These are phyloP conservation scores for Hirundo rustica DNA, from an alignment of 2,797 vertebrate genomes.

Conservation along the genomic window DNA sequence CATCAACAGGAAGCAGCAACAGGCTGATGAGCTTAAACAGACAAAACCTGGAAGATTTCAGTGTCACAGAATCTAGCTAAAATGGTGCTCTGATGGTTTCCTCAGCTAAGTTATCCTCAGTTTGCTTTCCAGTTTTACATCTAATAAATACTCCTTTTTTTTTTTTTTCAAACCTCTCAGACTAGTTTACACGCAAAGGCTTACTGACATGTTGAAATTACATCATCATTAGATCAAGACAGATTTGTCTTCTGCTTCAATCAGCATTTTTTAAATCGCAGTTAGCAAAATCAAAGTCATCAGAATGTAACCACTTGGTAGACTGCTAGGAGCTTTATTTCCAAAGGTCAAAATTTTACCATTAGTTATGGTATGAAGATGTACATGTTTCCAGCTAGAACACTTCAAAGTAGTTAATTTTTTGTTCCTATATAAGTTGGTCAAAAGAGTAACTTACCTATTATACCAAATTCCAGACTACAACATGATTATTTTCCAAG, in stretches of 20 bases:
- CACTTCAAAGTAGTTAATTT: fast-evolving
- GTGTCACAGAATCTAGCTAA: neutral
- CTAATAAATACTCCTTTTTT: neutral
- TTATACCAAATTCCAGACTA: neutral
- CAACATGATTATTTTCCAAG: neutral
- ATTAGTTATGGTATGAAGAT: neutral
- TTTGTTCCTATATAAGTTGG: neutral
- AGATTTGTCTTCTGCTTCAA: neutral
- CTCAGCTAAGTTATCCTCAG: neutral
- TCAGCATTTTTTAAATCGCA: neutral
- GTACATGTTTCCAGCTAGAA: neutral
- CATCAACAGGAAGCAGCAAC: neutral
- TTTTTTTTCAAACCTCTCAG: neutral
- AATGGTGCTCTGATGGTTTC: neutral
- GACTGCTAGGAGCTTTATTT: neutral
- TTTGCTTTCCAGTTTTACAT: neutral
- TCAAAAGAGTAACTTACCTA: neutral
- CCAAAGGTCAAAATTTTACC: neutral
- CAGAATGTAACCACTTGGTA: neutral
- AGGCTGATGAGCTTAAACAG: neutral
- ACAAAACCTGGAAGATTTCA: neutral
- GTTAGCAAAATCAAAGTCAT: neutral
- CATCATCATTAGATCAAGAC: neutral
- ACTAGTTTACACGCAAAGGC: neutral
- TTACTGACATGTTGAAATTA: neutral